Evolutionary conservation across 2,113 vertebrate species (phyloP), one percentile per base, ranked within the genome.

Genomic region (Dascyllus trimaculatus): DNA sequence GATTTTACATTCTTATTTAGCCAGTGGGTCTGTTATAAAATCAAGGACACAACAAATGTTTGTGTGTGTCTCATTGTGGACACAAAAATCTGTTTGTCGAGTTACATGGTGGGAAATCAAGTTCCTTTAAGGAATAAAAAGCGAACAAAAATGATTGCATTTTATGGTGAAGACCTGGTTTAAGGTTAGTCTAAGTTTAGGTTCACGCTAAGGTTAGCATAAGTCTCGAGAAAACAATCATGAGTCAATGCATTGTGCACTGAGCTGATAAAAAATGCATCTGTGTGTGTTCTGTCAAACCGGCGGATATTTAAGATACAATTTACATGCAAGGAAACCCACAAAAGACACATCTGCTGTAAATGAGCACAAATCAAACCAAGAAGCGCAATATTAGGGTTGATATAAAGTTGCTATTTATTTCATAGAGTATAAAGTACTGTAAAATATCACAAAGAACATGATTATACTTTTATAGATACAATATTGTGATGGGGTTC

Each of bases 371-470:
- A 25, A 75, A 67, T 48, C 24, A 74, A 76, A 73, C 18, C 11
- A 82, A 69, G 11, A 32, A 29, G 64, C n/a, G 82, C 21, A 73
- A 21, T 26, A 48, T 59, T 46, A 24, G 52, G 75, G 80, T 88
- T 25, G 32, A 78, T 89, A 91, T 78, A 90, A 89, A 89, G 82
- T 82, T 76, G 68, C 75, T 76, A 86, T 93, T 93, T 92, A 92
- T 92, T 91, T 82, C 56, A 86, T 63, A 63, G 67, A 85, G 68
- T 90, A 90, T 90, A 89, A 88, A 92, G 86, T 68, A 90, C 69
- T 75, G 83, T 82, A 80, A 88, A 88, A 89, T 89, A 92, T 84
- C 83, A 86, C 87, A 87, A 77, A 88, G 63, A 86, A 78, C 81
- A 89, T 56, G 79, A 81, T 75, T 83, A 91, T 43, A 90, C 74